Base-by-base conservation (phyloP, 2,113 vertebrate genomes). In the Helogale parvula region DNA sequence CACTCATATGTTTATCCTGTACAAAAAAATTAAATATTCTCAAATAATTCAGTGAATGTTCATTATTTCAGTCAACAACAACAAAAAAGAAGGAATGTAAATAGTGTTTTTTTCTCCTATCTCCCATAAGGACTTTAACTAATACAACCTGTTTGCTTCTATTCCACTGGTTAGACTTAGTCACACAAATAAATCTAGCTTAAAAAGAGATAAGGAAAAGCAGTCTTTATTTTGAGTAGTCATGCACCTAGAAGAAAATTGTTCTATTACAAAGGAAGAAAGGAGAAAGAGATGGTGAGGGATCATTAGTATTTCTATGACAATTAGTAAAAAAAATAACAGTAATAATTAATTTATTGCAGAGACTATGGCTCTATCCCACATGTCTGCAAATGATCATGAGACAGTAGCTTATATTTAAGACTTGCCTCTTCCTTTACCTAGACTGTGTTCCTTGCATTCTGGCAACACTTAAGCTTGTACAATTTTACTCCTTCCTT, bases 1-100 rank as follows among this genome's bases (percentile, higher is more conserved):
- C 66, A 92, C 63, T 79, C 84, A 16, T 92, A 74, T 97, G 79
- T 82, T 81, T 92, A 82, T 33, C n/a, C 16, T 96, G 23, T 82
- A 47, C 29, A 60, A 7, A 83, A 66, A 31, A 88, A 80, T 15
- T 66, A 35, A 80, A 80, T 94, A 88, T 66, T 85, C 19, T 94
- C 47, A 93, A 89, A 68, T 69, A 94, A 96, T 54, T 80, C 0
- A 89, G 27, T n/a, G 50, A 79, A 68, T 12, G 76, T 45, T 52
- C 27, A 77, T n/a, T 74, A 47, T 93, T 93, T 91, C 68, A 74
- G 57, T 35, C 25, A 94, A 45, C 77, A 71, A 80, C 68, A 45
- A 85, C 47, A 52, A 54, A 54, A 54, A 96, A 80, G 27, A 35
- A 90, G n/a, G 54, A 85, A 94, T 45, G 35, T 85, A 96, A 94